These are phyloP conservation scores for Lates calcarifer DNA, from an alignment of 2,113 vertebrate species.

Conservation along the genomic window DNA sequence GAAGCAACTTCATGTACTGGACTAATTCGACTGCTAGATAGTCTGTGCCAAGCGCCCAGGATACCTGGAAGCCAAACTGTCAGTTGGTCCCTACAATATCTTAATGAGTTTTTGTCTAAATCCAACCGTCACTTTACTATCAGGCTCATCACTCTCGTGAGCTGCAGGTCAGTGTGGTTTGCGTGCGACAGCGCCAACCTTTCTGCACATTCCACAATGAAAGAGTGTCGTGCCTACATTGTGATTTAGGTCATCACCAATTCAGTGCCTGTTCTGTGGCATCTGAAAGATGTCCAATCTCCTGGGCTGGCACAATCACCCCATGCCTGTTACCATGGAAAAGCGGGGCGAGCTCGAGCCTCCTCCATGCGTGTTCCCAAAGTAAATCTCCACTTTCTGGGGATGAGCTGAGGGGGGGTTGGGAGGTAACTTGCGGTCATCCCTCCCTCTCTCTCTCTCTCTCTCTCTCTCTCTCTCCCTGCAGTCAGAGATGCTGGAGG, in stretches of 20 bases:
- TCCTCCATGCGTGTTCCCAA: conserved; percentile 78
- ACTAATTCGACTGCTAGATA: neutral
- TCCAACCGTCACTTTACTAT: neutral
- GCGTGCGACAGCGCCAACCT: conserved; percentile 61
- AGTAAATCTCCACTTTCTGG: conserved; percentile 78
- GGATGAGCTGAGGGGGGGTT: conserved; percentile 33
- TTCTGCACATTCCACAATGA: conserved; percentile 72
- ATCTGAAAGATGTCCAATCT: conserved; percentile 82
- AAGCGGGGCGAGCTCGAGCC: conserved; percentile 68
- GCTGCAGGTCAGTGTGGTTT: conserved; percentile 10
- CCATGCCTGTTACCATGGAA: conserved; percentile 83
- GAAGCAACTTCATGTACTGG: neutral
- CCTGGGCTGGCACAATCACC: conserved; percentile 80
- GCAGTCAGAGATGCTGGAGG: conserved; percentile 19
- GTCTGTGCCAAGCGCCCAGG: neutral
- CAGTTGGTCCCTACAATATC: neutral
- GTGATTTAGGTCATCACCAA: conserved; percentile 80
- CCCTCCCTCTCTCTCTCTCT: neutral
- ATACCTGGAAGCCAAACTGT: neutral
- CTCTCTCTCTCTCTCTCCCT: neutral
- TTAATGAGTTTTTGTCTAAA: neutral
- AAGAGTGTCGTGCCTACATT: conserved; percentile 71
- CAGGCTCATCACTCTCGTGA: neutral
- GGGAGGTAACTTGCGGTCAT: conserved; percentile 82
- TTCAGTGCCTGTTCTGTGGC: conserved; percentile 73